phyloP scores from a whole-genome alignment of 1,140 invertebrate genomes.

The Pachypeltis micranthus region DNA sequence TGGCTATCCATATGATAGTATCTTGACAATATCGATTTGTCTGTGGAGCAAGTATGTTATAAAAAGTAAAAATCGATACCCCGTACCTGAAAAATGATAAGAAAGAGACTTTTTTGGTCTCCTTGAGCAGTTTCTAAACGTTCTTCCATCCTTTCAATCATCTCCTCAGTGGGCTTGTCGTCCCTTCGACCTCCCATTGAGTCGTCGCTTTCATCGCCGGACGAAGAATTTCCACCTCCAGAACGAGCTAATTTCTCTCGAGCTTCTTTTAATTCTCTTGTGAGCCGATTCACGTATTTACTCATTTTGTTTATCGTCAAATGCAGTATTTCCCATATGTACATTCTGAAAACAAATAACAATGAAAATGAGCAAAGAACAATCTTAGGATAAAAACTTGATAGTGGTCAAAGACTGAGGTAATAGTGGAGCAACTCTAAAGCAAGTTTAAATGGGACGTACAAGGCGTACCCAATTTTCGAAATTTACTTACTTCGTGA shows the following conservation, averaged over 20 bases:
- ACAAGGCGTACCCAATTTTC: no score
- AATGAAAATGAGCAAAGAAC: no score
- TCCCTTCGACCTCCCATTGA: conserved; percentile 35
- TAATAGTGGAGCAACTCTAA: no score
- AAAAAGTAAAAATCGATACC: no score
- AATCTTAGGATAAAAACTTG: no score
- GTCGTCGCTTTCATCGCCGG: conserved; percentile 50
- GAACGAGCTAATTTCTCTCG: conserved; percentile 69
- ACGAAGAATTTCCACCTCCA: conserved; percentile 66
- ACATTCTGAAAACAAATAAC: conserved; percentile 52
- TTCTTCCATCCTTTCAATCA: conserved; percentile 91
- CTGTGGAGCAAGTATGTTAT: no score
- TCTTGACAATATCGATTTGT: no score
- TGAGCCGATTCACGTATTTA: conserved; percentile 82
- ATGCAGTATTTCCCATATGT: conserved; percentile 96
- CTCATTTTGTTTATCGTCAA: conserved; percentile 94
- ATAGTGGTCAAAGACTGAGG: no score
- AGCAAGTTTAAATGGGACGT: no score
- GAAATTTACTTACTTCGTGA: conserved; percentile 73
- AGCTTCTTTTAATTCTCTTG: conserved; percentile 69
- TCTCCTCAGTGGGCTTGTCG: conserved; percentile 75
- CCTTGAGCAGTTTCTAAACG: conserved; percentile 85
- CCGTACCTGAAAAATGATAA: conserved; percentile 87
- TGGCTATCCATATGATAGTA: no score
- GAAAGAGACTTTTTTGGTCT: conserved; percentile 92